Evolutionary conservation across 2,888 invertebrate genomes (phyloP).

Genomic region (Trachelus iudaicus): DNA sequence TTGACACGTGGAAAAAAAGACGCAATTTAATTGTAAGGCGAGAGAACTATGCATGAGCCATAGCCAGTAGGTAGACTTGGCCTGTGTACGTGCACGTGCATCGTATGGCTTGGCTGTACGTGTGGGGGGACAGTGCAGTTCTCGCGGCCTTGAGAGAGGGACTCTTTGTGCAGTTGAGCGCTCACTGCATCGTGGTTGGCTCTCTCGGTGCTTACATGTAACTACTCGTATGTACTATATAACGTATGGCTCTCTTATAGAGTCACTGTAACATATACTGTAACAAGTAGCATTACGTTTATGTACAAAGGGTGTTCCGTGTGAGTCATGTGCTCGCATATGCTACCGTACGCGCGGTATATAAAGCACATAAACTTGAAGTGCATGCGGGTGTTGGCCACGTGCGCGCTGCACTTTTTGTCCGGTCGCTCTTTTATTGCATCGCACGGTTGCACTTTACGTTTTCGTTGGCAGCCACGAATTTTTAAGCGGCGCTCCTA

Average conservation of each 20-base stretch:
- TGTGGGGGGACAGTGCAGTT: conserved; percentile 30
- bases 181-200: conserved; percentile 40
- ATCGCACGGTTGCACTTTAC: conserved; percentile 8
- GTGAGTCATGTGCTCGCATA: conserved; percentile 52
- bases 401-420: conserved; percentile 56
- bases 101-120: neutral
- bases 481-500: neutral
- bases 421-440: conserved; percentile 25
- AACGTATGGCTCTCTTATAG: conserved; percentile 6
- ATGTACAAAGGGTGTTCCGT: conserved; percentile 52
- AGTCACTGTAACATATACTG: conserved; percentile 38
- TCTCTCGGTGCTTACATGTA: conserved; percentile 8
- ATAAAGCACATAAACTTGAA: conserved; percentile 16
- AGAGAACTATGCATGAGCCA: conserved; percentile 2
- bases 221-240: conserved; percentile 6
- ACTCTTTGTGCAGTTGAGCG: conserved; percentile 62
- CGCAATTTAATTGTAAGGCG: conserved; percentile 26
- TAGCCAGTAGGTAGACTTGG: neutral
- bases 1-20: conserved; percentile 28
- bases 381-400: conserved; percentile 59
- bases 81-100: neutral
- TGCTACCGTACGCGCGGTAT: conserved; percentile 27
- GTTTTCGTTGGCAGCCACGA: neutral
- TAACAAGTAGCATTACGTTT: conserved; percentile 48
- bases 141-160: conserved; percentile 61